Evolutionary conservation across 2,113 vertebrate species (phyloP), one percentile per base, ranked within the genome.

Genomic region (Nipponia nippon): DNA sequence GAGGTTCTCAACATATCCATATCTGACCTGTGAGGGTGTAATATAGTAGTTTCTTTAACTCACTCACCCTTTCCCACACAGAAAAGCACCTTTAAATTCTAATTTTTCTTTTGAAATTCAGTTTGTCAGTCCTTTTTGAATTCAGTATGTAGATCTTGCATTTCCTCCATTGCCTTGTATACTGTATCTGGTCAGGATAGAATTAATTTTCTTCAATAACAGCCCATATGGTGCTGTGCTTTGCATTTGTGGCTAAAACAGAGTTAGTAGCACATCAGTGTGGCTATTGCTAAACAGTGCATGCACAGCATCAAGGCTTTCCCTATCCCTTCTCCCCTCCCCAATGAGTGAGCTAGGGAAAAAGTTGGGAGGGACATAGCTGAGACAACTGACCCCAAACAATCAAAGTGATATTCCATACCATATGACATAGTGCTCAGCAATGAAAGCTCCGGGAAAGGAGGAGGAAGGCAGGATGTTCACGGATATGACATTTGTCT

Each of bases 281-380:
- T 10, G 3, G 12, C 4, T 66, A 12, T 14, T 47, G 46, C 8
- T 66, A 40, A 71, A 46, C 19, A 26, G 8, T 22, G 5, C 4
- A 44, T 40, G 6, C 12, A 78, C 4, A 47, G 22, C 2, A 5
- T 29, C 38, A 13, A 42, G 32, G 26, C 3, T 67, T 53, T 73
- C 6, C 20, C 10, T 61, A 9, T 18, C 5, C 4, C 3, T 55
- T 50, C 6, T 4, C 4, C 8, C 1, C 2, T 42, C 12, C 11
- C 34, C 26, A 50, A 22, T 34, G 53, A 14, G 18, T 38, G 26
- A 11, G 2, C 9, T 67, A 23, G 25, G 21, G 16, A 53, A 75
- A 40, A 70, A 44, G 4, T 3, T 87, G 70, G 13, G 27, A 29
- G 7, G 7, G 11, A 63, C 20, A 34, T 5, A 83, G 14, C 23